A percentile compares a stretch with the other conserved stretches of the same genome.
phyloP scores from a whole-genome alignment of 2,113 vertebrate species.

The Peromyscus maniculatus region DNA sequence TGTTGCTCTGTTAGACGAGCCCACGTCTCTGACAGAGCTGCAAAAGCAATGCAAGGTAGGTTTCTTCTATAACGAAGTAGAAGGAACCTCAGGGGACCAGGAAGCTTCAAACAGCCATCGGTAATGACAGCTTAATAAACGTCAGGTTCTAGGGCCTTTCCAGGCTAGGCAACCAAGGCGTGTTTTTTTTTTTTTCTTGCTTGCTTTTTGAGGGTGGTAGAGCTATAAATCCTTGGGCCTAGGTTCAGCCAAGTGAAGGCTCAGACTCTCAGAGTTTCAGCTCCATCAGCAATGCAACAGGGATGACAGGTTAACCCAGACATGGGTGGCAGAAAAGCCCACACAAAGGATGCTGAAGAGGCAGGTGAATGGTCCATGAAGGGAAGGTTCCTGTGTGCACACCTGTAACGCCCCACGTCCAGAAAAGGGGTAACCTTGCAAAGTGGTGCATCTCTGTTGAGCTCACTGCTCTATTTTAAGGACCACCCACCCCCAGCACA shows the following conservation, averaged over 20 bases:
- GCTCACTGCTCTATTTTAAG: not conserved
- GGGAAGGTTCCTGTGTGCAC: not conserved
- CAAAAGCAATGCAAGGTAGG: not conserved
- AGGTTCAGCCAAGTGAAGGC: not conserved
- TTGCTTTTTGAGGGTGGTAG: not conserved
- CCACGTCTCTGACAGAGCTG: not conserved
- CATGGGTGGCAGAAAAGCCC: not conserved
- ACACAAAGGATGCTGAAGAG: not conserved
- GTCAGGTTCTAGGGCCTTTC: not conserved
- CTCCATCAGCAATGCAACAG: not conserved
- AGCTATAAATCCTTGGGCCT: not conserved
- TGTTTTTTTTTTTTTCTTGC: not conserved
- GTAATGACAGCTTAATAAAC: slow-evolving; percentile 35
- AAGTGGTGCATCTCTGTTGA: not conserved
- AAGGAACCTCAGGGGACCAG: not conserved
- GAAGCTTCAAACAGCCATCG: slow-evolving; percentile 14
- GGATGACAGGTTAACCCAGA: not conserved
- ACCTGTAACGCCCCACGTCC: not conserved
- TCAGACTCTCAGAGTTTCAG: not conserved
- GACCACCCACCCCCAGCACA: not conserved
- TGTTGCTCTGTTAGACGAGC: not conserved
- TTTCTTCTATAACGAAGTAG: slow-evolving; percentile 30
- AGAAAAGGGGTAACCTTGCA: not conserved
- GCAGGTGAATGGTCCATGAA: not conserved
- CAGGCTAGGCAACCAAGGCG: fast-evolving